Percentiles rank a stretch among this genome's conserved stretches.
phyloP scores from a whole-genome alignment of 2,888 invertebrate genomes.

The Melipona bicolor region DNA sequence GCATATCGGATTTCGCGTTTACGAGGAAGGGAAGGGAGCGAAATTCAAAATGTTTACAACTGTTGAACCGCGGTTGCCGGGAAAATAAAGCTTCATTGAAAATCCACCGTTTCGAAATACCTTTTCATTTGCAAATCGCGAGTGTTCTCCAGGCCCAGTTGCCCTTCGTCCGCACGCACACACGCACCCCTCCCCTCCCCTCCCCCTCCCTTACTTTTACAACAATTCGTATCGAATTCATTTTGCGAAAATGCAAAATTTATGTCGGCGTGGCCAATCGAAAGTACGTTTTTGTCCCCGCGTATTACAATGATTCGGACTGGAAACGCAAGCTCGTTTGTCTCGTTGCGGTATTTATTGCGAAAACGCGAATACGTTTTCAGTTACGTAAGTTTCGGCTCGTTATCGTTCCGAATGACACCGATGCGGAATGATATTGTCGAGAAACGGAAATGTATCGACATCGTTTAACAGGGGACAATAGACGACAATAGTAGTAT shows the following conservation, averaged over 20 bases:
- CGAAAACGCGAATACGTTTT: not conserved
- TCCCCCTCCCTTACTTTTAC: not conserved
- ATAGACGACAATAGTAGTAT: not conserved
- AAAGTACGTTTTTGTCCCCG: not conserved
- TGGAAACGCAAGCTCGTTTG: not conserved
- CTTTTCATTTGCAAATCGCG: slow-evolving; percentile 18
- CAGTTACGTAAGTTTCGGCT: not conserved
- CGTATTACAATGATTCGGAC: not conserved
- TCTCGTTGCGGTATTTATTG: not conserved
- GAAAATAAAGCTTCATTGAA: slow-evolving; percentile 19
- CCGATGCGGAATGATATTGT: not conserved
- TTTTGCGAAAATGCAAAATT: slow-evolving; percentile 1
- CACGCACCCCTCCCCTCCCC: no score
- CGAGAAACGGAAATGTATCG: not conserved
- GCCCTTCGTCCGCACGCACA: not conserved
- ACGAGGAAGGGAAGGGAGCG: not conserved
- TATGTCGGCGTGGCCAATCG: not conserved
- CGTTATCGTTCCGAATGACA: not conserved
- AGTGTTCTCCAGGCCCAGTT: slow-evolving; percentile 10
- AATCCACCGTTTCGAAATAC: not conserved
- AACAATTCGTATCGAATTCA: not conserved
- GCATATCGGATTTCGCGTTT: not conserved
- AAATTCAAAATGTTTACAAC: slow-evolving; percentile 21
- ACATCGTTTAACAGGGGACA: not conserved
- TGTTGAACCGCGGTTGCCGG: slow-evolving; percentile 6